A percentile compares a stretch with the other conserved stretches of the same genome.
phyloP scores from a whole-genome alignment of 2,888 invertebrate species.

The Megalurothrips usitatus region DNA sequence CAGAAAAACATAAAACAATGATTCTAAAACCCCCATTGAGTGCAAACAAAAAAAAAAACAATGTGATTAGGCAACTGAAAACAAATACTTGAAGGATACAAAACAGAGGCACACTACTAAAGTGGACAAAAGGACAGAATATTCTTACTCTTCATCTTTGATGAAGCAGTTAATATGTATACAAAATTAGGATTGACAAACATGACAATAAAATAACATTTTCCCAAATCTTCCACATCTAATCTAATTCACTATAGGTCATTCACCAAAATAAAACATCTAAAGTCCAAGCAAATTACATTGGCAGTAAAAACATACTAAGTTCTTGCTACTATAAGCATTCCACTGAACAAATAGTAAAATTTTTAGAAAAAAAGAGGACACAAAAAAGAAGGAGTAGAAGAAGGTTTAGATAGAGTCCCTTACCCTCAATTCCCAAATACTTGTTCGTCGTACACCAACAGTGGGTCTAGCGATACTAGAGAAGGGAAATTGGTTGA shows the following conservation, averaged over 20 bases:
- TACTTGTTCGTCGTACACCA: conserved; percentile 77
- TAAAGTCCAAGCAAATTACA: conserved; percentile 13
- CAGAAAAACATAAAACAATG: not conserved
- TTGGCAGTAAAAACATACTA: not conserved
- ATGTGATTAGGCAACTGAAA: not conserved
- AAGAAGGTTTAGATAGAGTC: conserved; percentile 48
- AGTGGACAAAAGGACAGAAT: not conserved
- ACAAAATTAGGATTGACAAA: not conserved
- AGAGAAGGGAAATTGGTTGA: conserved; percentile 74
- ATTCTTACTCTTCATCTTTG: not conserved
- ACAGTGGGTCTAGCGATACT: conserved; percentile 87
- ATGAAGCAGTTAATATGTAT: not conserved
- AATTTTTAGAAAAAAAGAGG: not conserved
- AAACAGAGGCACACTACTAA: not conserved
- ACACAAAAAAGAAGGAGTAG: not conserved
- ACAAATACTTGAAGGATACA: not conserved
- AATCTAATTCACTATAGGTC: conserved; percentile 23
- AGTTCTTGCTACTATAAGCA: not conserved
- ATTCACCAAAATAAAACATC: conserved; percentile 27
- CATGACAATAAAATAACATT: not conserved
- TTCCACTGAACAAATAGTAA: not conserved
- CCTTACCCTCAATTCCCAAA: conserved; percentile 82
- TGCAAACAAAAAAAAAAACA: not conserved
- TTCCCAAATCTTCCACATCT: not conserved
- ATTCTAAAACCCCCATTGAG: not conserved